Evolutionary conservation across 2,113 vertebrate genomes (phyloP).

Genomic region (Oreochromis spilurus): DNA sequence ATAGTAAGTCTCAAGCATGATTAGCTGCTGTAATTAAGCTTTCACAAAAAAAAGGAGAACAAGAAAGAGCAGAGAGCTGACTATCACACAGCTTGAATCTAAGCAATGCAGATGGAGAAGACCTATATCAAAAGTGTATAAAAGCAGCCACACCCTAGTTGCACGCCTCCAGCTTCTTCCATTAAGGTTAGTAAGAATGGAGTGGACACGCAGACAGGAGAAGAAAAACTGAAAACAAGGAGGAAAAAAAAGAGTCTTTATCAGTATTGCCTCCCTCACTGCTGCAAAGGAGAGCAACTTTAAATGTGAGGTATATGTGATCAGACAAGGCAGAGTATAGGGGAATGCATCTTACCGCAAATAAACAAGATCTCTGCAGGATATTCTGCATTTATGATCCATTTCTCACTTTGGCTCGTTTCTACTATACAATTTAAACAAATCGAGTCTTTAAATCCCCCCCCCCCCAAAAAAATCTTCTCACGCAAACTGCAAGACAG

Average conservation of each 20-base stretch:
- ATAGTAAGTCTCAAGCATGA: slow-evolving; percentile 57
- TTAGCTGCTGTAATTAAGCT: slow-evolving; percentile 64
- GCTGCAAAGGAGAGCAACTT: slow-evolving; percentile 29
- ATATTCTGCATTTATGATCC: slow-evolving; percentile 5
- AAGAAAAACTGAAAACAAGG: neutral
- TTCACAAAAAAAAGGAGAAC: neutral
- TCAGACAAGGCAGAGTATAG: neutral
- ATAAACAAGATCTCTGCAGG: neutral
- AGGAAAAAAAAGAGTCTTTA: neutral
- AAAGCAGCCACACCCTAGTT: slow-evolving; percentile 57
- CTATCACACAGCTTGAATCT: slow-evolving; percentile 49
- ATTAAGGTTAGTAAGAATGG: slow-evolving; percentile 44
- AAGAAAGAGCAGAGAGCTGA: slow-evolving; percentile 26
- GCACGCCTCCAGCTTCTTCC: slow-evolving; percentile 45
- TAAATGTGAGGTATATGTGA: slow-evolving; percentile 15
- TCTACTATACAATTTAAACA: neutral
- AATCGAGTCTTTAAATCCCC: neutral
- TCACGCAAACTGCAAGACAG: slow-evolving; percentile 26
- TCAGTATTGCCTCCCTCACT: slow-evolving; percentile 8
- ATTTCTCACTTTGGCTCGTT: slow-evolving; percentile 3
- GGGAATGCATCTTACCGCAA: slow-evolving; percentile 23
- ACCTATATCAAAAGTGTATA: slow-evolving; percentile 45
- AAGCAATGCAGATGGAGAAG: slow-evolving; percentile 44
- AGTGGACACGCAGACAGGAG: slow-evolving; percentile 42
- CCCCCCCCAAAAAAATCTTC: slow-evolving; percentile 23